Evolutionary conservation across 2,888 invertebrate species (phyloP).

Genomic region (Dryobotodes eremita): DNA sequence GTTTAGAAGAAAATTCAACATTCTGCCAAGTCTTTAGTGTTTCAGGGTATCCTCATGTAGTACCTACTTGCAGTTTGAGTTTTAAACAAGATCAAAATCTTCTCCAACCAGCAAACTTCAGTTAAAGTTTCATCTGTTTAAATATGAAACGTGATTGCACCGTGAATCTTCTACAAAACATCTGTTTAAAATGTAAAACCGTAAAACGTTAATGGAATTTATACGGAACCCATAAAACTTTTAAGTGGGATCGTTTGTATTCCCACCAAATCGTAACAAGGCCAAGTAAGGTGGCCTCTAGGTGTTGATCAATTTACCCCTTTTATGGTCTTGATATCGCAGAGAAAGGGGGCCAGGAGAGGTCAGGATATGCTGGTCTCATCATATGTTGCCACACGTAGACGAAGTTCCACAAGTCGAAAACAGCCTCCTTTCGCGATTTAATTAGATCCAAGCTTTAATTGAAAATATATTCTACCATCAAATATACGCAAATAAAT

Average conservation of each 20-base stretch:
- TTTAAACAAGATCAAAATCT: background rate
- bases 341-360: constrained; percentile 49
- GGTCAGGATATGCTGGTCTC: constrained; percentile 73
- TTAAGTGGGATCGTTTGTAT: constrained; percentile 88
- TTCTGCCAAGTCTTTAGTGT: background rate
- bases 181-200: constrained; percentile 86
- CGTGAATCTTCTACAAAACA: constrained; percentile 73
- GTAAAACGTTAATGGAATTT: constrained; percentile 87
- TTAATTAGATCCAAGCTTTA: constrained; percentile 84
- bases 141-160: constrained; percentile 43
- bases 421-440: constrained; percentile 83
- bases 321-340: constrained; percentile 33
- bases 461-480: constrained; percentile 85
- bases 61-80: background rate
- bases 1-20: background rate
- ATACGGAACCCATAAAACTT: constrained; percentile 87
- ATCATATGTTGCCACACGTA: constrained; percentile 76
- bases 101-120: constrained; percentile 9
- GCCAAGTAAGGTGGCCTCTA: constrained; percentile 73
- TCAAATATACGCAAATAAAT: constrained; percentile 83
- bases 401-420: constrained; percentile 81
- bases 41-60: background rate
- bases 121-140: constrained; percentile 36
- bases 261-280: constrained; percentile 78
- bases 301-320: constrained; percentile 59